phyloP scores from a whole-genome alignment of 1,140 invertebrate genomes.

The Pteromalus puparum region DNA sequence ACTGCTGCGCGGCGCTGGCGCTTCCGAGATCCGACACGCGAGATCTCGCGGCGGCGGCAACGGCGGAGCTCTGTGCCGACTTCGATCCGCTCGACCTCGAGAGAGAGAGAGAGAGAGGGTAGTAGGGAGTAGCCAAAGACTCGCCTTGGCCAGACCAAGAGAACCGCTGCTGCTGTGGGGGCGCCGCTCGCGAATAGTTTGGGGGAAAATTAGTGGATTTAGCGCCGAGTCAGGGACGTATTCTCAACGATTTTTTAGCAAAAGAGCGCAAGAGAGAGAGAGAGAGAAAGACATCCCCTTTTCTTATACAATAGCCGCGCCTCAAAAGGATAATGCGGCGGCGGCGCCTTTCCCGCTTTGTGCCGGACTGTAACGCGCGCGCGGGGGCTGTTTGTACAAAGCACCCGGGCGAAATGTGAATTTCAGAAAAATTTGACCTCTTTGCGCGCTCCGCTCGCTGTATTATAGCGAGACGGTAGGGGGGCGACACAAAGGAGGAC shows the following conservation, averaged over 20 bases:
- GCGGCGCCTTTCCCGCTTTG: too few relatives aligned
- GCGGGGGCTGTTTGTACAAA: too few relatives aligned
- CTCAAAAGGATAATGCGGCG: too few relatives aligned
- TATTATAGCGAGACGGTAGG: neutral
- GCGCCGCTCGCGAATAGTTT: neutral
- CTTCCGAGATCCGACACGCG: constrained; percentile 14
- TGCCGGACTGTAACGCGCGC: too few relatives aligned
- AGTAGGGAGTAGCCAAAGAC: neutral
- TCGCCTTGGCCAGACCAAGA: neutral
- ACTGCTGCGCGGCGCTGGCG: neutral
- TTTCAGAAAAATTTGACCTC: too few relatives aligned
- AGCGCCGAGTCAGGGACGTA: neutral
- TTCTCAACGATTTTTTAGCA: too few relatives aligned
- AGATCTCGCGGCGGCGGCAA: constrained; percentile 5
- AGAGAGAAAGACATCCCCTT: too few relatives aligned
- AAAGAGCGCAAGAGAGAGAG: too few relatives aligned
- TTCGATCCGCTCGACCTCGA: constrained; percentile 21
- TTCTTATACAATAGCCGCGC: too few relatives aligned
- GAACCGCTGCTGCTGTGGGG: too few relatives aligned
- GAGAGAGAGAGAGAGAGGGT: neutral
- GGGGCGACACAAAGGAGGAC: neutral
- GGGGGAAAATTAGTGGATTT: neutral
- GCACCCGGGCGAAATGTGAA: too few relatives aligned
- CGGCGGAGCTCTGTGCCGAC: neutral
- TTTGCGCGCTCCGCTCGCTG: neutral